Evolutionary conservation across 64 coral and sea anemone species (phyloP).

Genomic region (Montipora sp.): DNA sequence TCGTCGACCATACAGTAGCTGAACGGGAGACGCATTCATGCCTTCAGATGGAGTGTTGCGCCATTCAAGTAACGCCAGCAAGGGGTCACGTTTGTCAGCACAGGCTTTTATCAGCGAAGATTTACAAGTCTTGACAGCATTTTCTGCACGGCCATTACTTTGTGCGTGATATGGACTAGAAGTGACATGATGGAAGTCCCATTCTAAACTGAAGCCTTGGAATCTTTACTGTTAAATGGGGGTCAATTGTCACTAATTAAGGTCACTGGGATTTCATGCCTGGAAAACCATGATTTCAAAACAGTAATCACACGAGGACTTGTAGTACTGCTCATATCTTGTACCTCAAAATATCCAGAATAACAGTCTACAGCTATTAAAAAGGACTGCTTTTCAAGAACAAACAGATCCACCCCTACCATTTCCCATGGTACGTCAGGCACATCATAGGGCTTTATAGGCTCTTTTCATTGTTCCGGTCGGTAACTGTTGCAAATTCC

Average conservation of each 20-base stretch:
- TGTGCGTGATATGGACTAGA: constrained; percentile 18
- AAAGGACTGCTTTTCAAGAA: constrained; percentile 1
- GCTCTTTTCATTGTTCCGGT: constrained; percentile 1
- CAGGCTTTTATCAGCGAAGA: constrained; percentile 3
- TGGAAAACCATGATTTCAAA: constrained; percentile 19
- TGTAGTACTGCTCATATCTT: neutral
- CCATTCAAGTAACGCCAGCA: constrained; percentile 4
- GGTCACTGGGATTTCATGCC: neutral
- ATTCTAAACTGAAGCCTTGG: neutral
- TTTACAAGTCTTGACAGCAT: constrained; percentile 36
- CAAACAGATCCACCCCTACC: neutral
- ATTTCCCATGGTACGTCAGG: neutral
- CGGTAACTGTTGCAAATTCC: neutral
- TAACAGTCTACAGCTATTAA: constrained; percentile 4
- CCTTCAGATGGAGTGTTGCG: constrained; percentile 24
- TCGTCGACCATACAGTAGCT: constrained; percentile 7
- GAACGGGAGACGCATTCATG: constrained; percentile 4
- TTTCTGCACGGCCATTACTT: constrained; percentile 4
- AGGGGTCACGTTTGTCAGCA: neutral
- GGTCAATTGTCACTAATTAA: neutral
- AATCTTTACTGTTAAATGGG: constrained; percentile 15
- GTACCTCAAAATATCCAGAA: constrained; percentile 11
- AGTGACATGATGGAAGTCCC: neutral
- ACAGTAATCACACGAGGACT: constrained; percentile 11
- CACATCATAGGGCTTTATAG: constrained; percentile 2